A percentile compares a stretch with the other conserved stretches of the same genome.
Evolutionary conservation across 2,888 invertebrate species (phyloP).

Genomic region (Portevinia maculata): DNA sequence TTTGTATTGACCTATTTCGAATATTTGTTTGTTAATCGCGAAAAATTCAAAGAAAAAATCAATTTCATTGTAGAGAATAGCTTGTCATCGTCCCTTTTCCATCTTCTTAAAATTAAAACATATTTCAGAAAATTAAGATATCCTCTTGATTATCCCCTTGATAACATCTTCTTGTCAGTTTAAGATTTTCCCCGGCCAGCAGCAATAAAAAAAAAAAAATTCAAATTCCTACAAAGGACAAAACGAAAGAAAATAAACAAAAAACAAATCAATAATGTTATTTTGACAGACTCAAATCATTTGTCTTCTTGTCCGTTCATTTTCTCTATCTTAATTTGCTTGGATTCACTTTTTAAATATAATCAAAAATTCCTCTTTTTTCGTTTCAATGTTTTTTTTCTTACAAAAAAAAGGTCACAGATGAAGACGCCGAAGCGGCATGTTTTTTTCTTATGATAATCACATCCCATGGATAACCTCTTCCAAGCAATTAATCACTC

Average conservation of each 20-base stretch:
- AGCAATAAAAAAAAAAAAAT: neutral
- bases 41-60: conserved; percentile 5
- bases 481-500: conserved; percentile 45
- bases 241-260: conserved; percentile 11
- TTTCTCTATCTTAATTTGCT: conserved; percentile 23
- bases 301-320: neutral
- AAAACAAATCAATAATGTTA: conserved; percentile 50
- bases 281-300: conserved; percentile 36
- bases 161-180: conserved; percentile 38
- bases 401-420: conserved; percentile 4
- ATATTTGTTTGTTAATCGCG: neutral
- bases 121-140: conserved; percentile 44
- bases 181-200: conserved; percentile 19
- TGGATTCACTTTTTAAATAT: conserved; percentile 18
- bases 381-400: neutral
- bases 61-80: conserved; percentile 36
- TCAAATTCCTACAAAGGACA: conserved; percentile 19
- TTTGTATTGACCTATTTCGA: conserved; percentile 15
- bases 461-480: conserved; percentile 37
- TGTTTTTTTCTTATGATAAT: conserved; percentile 23
- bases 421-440: neutral
- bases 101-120: conserved; percentile 19
- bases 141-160: conserved; percentile 36
- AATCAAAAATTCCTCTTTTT: conserved; percentile 1
- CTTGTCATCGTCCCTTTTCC: conserved; percentile 7